phyloP scores from a whole-genome alignment of 2,797 vertebrate species.

The Epinephelus coioides region DNA sequence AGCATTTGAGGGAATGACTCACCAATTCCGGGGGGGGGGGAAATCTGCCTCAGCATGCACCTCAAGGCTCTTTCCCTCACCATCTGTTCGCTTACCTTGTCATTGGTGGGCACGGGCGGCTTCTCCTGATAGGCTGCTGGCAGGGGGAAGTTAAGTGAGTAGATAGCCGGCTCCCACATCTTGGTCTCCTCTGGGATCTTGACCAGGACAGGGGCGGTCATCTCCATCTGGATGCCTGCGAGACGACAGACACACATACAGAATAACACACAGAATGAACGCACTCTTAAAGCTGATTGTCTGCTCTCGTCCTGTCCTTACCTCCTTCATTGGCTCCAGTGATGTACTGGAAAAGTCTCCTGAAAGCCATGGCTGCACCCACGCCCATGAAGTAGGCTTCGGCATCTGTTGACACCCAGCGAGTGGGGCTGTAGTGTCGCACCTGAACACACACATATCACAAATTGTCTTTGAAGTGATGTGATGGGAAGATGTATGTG shows the following conservation, averaged over 20 bases:
- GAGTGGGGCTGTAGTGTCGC: conserved; percentile 84
- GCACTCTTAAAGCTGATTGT: too few species aligned
- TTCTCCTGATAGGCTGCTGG: conserved; percentile 83
- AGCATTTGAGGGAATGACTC: conserved; percentile 22
- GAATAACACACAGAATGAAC: conserved; percentile 11
- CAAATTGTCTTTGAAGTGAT: neutral
- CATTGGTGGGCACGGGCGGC: conserved; percentile 82
- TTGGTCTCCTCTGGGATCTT: conserved; percentile 84
- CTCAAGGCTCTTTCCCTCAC: neutral
- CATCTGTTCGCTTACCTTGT: conserved; percentile 80
- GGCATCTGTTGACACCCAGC: conserved; percentile 86
- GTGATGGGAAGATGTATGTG: too few species aligned
- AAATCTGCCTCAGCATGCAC: neutral
- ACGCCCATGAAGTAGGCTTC: conserved; percentile 88
- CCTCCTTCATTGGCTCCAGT: conserved; percentile 84
- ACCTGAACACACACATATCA: conserved; percentile 72
- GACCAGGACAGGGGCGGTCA: conserved; percentile 86
- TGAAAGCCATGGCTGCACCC: conserved; percentile 87
- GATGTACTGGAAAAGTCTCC: conserved; percentile 88
- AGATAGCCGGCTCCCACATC: conserved; percentile 86
- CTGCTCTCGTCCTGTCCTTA: conserved; percentile 21
- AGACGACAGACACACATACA: neutral
- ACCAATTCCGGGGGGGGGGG: neutral
- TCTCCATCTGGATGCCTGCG: conserved; percentile 85
- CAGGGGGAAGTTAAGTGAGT: conserved; percentile 86